Base-by-base conservation (phyloP, 1,140 invertebrate species). In the Daktulosphaira vitifoliae region DNA sequence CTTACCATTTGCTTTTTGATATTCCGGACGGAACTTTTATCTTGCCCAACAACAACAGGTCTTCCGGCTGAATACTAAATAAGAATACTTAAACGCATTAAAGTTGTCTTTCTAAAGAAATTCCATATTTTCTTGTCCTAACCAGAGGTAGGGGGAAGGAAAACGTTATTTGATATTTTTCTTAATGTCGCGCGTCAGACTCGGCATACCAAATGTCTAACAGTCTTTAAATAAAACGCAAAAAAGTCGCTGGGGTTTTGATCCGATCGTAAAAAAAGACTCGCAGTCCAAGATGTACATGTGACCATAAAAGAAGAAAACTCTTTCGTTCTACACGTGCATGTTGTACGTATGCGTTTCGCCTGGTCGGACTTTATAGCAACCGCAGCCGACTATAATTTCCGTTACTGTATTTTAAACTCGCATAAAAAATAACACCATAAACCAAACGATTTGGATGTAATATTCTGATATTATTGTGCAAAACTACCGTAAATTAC, bases 11-110 rank as follows among this genome's bases (percentile, higher is more conserved):
- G 42, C 26, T 23, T 33, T 59, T 62, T 62, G 56, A 62, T 62
- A 62, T 62, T 62, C 56, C 42, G 56, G 44, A 62, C 56, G 18
- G 42, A n/a, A 39, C 56, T 48, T 62, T 62, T 62, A 62, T 62
- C 56, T 46, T 62, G 56, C 56, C 51, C 23, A 16, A 39, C 56
- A 62, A 62, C 56, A 62, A 62, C 56, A 62, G 56, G 56, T 62
- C 56, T 62, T 62, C 56, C 56, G 56, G 42, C 56, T 62, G 56
- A 62, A 62, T 62, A 62, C 56, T 62, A 62, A 62, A 62, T 62
- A 62, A 62, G 56, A 39, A 62, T 39, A 62, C 56, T 62, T 62
- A 62, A 62, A 62, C 56, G 56, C 56, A 62, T 62, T 62, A 62
- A 62, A 62, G 56, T 62, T 46, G 56, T 62, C 56, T 62, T 62